These are phyloP conservation scores for Tupaia tana DNA, from an alignment of 2,113 vertebrate genomes.

Conservation along the genomic window DNA sequence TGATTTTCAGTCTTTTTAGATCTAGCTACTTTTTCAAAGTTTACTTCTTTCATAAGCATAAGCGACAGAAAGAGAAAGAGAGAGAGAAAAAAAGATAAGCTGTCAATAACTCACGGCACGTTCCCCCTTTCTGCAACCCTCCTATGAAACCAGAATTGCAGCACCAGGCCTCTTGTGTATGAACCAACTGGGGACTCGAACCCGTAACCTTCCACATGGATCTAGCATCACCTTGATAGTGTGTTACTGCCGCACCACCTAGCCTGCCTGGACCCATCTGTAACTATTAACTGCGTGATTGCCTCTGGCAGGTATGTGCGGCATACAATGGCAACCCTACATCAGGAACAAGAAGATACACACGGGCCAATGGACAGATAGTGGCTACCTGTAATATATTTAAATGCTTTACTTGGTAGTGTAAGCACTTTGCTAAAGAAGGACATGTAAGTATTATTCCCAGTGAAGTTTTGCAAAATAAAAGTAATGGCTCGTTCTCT, in stretches of 20 bases:
- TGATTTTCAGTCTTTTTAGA: not conserved
- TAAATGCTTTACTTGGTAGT: not conserved
- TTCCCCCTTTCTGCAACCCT: no score
- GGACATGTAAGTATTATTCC: not conserved
- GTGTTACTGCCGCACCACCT: no score
- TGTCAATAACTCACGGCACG: no score
- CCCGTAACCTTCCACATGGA: no score
- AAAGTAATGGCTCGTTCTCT: not conserved
- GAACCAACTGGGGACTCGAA: no score
- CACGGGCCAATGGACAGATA: not conserved
- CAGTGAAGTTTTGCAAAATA: not conserved
- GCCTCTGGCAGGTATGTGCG: not conserved
- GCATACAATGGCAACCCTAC: not conserved
- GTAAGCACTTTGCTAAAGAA: not conserved
- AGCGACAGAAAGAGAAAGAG: no score
- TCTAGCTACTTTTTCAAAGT: no score
- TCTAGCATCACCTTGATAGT: no score
- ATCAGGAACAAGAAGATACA: not conserved
- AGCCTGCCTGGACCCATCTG: not conserved
- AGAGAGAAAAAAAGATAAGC: no score
- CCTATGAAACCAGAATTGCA: no score
- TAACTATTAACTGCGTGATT: not conserved
- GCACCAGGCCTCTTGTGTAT: no score
- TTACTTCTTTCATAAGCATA: no score
- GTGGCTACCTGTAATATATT: not conserved